A percentile compares a stretch with the other conserved stretches of the same genome.
phyloP scores from a whole-genome alignment of 2,797 vertebrate genomes.

The Amphiprion clarkii region DNA sequence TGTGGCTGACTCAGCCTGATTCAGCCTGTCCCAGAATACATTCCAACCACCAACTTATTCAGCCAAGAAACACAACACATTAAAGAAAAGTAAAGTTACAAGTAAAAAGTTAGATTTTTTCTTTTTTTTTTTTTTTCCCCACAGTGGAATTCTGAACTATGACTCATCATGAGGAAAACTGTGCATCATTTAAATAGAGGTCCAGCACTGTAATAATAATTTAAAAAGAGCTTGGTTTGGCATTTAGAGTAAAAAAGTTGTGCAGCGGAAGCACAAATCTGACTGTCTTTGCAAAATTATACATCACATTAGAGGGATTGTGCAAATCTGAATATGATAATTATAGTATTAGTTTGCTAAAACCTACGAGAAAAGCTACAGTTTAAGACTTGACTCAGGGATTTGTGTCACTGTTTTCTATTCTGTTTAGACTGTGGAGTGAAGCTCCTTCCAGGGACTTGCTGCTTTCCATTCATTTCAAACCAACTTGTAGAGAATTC shows the following conservation, averaged over 20 bases:
- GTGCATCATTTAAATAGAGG: not conserved
- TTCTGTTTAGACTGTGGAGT: not conserved
- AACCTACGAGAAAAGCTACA: not conserved
- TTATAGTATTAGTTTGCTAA: not conserved
- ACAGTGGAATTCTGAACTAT: not conserved
- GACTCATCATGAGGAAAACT: not conserved
- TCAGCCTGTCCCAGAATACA: slow-evolving; percentile 12
- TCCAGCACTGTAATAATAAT: not conserved
- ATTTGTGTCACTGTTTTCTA: no score
- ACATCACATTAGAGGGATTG: not conserved
- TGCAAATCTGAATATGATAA: not conserved
- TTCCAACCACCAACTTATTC: not conserved
- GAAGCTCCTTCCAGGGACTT: not conserved
- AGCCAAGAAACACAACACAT: slow-evolving; percentile 1
- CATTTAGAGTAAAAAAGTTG: not conserved
- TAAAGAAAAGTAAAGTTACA: not conserved
- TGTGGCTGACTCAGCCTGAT: slow-evolving; percentile 16
- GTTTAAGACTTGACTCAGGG: not conserved
- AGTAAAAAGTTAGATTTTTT: not conserved
- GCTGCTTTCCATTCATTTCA: not conserved
- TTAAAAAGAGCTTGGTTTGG: not conserved
- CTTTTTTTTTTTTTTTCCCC: not conserved
- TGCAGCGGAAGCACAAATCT: no score
- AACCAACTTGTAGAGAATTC: not conserved
- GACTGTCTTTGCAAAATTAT: no score